Evolutionary conservation across 2,888 invertebrate species (phyloP).

Genomic region (Apotomis betuletana): DNA sequence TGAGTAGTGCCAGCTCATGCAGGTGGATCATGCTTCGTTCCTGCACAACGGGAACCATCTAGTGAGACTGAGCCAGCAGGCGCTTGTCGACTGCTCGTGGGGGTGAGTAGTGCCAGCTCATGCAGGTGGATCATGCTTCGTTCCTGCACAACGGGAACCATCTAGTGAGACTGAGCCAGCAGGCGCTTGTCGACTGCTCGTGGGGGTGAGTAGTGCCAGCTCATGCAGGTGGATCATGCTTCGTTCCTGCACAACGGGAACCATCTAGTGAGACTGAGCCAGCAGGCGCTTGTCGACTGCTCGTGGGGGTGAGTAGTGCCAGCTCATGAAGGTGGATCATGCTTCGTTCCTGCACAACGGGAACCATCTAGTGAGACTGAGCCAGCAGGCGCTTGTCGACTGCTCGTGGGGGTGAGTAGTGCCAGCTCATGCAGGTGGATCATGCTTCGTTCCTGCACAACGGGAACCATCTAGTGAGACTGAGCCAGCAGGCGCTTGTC

Average conservation of each 20-base stretch:
- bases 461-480: too few species aligned
- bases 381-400: slow-evolving; percentile 97
- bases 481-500: too few species aligned
- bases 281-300: slow-evolving; percentile 97
- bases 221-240: too few species aligned
- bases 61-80: slow-evolving; percentile 94
- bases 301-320: slow-evolving; percentile 89
- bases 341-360: slow-evolving; percentile 93
- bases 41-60: slow-evolving; percentile 91
- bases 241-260: slow-evolving; percentile 91
- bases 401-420: slow-evolving; percentile 93
- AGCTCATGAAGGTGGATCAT: too few species aligned
- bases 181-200: slow-evolving; percentile 97
- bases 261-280: slow-evolving; percentile 91
- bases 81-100: slow-evolving; percentile 98
- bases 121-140: slow-evolving; percentile 20
- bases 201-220: slow-evolving; percentile 86
- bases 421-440: too few species aligned
- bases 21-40: slow-evolving; percentile 70
- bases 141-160: slow-evolving; percentile 92
- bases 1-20: slow-evolving; percentile 51
- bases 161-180: slow-evolving; percentile 93
- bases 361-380: slow-evolving; percentile 90
- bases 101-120: slow-evolving; percentile 74
- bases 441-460: too few species aligned